A percentile compares a stretch with the other conserved stretches of the same genome.
Evolutionary conservation across 1,140 invertebrate genomes (phyloP).

Genomic region (Stenopsyche tienmushanensis): DNA sequence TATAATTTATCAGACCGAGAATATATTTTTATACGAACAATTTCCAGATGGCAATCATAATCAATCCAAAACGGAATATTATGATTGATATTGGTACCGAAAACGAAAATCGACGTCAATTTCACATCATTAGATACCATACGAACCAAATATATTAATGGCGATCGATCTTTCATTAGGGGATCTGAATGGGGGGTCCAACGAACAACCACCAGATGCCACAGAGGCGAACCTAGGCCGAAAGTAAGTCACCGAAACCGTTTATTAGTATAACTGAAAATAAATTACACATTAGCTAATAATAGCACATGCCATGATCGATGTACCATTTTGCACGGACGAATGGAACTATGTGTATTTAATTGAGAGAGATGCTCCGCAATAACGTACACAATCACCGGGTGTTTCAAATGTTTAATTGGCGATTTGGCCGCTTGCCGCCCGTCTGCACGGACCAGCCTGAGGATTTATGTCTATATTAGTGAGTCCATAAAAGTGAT

Average conservation of each 20-base stretch:
- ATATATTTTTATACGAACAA: no score
- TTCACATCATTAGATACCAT: not conserved
- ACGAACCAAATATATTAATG: not conserved
- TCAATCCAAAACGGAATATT: no score
- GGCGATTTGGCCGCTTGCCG: not conserved
- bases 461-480: no score
- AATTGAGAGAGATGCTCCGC: not conserved
- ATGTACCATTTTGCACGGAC: not conserved
- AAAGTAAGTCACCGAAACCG: not conserved
- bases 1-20: no score
- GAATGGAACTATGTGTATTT: not conserved
- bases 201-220: not conserved
- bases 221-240: no score
- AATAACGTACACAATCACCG: not conserved
- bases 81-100: no score
- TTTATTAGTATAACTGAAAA: not conserved
- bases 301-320: not conserved
- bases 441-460: not conserved
- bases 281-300: not conserved
- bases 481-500: no score
- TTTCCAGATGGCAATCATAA: no score
- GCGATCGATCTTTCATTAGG: not conserved
- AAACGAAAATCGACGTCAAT: no score
- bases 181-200: not conserved
- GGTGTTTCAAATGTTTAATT: not conserved